Conservation (phyloP, 2,888 invertebrate genomes). For the Phanerotoma sp. region DNA sequence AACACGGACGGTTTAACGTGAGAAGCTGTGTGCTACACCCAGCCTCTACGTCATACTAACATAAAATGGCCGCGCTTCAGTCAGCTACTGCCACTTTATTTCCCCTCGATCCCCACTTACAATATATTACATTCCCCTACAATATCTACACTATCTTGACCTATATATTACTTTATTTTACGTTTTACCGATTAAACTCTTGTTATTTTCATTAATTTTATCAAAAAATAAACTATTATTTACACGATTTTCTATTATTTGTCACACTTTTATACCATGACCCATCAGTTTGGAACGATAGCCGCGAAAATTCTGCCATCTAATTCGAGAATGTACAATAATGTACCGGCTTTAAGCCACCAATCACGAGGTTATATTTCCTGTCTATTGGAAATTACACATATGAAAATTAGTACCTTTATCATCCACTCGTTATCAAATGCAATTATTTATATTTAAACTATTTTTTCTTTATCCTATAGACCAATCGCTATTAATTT, state of each 20-base stretch:
- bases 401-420: not conserved
- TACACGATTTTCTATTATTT: no score
- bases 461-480: no score
- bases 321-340: slow-evolving; percentile 1
- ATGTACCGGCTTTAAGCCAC: slow-evolving; percentile 1
- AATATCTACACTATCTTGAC: slow-evolving; percentile 9
- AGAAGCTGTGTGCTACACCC: slow-evolving; percentile 51
- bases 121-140: slow-evolving; percentile 9
- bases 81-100: slow-evolving; percentile 20
- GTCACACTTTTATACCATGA: slow-evolving; percentile 40
- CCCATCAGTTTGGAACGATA: slow-evolving; percentile 43
- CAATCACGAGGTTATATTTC: not conserved
- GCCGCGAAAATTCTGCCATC: slow-evolving; percentile 42
- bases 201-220: no score
- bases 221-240: no score
- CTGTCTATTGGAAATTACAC: not conserved
- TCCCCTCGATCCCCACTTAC: slow-evolving; percentile 23
- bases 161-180: no score
- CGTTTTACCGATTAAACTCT: no score
- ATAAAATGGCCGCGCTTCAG: slow-evolving; percentile 52
- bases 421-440: not conserved
- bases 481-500: no score
- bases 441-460: no score
- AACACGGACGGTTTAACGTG: slow-evolving; percentile 47
- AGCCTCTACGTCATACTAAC: slow-evolving; percentile 55